Evolutionary conservation across 2,888 invertebrate genomes (phyloP), one percentile per base, ranked within the genome.

Genomic region (Cheilosia vernalis): DNA sequence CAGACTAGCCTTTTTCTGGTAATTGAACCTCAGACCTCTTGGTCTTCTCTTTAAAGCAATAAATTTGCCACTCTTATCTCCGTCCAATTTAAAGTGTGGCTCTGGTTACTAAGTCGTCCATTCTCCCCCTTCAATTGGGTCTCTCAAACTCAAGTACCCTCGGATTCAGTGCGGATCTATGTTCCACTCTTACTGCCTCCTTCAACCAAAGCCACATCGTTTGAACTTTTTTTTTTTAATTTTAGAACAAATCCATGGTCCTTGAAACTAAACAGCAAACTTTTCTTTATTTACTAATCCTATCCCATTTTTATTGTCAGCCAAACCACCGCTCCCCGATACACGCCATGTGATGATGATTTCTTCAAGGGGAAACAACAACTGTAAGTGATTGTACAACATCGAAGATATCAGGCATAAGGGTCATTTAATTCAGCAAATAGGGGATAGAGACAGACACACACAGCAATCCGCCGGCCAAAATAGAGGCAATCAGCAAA

Each of bases 351-450:
- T 60, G 80, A 69, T 33, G 66, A 55, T 51, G 60, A 69, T 80
- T 76, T 19, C 61, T 72, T 66, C 63, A 4, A 9, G 9, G 40
- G 58, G 44, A 64, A 21, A 69, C 13, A 15, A 51, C 51, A 24
- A 74, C 4, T 55, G 13, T 76, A 81, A 81, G 81, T 85, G 77
- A 85, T 81, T 81, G 81, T 60, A 66, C 66, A 72, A 77, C 85
- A 63, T 76, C 64, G 76, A 81, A 81, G 61, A 76, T 72, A 81
- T 81, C 81, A 55, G 77, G 30, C 76, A 85, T 85, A 85, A 85
- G 85, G 85, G 85, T 85, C 85, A 85, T 85, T 85, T 85, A 85
- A 81, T 85, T 81, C 85, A 77, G 81, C 77, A 85, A 85, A 85
- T 85, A 85, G 66, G 85, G 85, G 85, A 85, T 76, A 51, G 76